Conservation (phyloP, 2,888 invertebrate species). For the Ophion costatus region DNA sequence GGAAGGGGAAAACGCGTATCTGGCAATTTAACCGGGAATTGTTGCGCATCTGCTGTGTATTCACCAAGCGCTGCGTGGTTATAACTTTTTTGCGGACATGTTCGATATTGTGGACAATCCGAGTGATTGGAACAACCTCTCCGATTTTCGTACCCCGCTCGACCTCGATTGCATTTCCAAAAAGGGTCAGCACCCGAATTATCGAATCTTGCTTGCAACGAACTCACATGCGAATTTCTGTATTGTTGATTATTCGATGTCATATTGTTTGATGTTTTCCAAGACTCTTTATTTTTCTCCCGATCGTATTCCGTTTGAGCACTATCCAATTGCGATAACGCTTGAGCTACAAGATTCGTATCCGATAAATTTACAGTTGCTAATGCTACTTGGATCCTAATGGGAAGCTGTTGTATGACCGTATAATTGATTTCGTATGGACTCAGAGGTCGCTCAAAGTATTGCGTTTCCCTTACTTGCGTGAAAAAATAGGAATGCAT, state of each 20-base stretch:
- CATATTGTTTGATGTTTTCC: too few relatives aligned
- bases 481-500: slow-evolving; percentile 51
- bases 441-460: neutral
- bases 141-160: neutral
- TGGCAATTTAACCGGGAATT: neutral
- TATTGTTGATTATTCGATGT: neutral
- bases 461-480: slow-evolving; percentile 21
- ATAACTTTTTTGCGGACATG: neutral
- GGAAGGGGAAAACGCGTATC: neutral
- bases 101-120: neutral
- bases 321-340: too few relatives aligned
- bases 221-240: slow-evolving; percentile 34
- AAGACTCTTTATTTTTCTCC: too few relatives aligned
- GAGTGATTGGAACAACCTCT: neutral
- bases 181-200: slow-evolving; percentile 5
- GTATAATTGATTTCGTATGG: slow-evolving; percentile 42
- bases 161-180: neutral
- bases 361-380: too few relatives aligned
- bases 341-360: too few relatives aligned
- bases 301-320: too few relatives aligned
- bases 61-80: neutral
- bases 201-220: slow-evolving; percentile 24
- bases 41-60: neutral
- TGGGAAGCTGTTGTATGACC: too few relatives aligned
- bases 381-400: too few relatives aligned